Conservation (phyloP, 2,113 vertebrate genomes). For the Cololabis saira region DNA sequence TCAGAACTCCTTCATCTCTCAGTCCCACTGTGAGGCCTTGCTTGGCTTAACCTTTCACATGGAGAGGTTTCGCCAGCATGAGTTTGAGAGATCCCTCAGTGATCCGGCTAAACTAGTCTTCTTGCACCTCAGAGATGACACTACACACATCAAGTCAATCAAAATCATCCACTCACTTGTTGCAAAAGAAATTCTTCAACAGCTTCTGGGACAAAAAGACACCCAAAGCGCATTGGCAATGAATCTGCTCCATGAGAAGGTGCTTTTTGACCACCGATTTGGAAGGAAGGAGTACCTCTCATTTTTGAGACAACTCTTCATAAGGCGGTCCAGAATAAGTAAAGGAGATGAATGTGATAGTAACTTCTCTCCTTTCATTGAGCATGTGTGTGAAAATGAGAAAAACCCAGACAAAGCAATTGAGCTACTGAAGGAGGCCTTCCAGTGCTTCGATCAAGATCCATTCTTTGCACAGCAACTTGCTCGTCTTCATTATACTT, state of each 20-base stretch:
- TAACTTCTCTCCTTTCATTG: constrained; percentile 85
- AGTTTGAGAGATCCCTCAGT: constrained; percentile 76
- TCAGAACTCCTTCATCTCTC: constrained; percentile 84
- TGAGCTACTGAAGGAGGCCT: constrained; percentile 75
- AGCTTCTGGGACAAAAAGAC: constrained; percentile 70
- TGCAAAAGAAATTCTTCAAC: constrained; percentile 85
- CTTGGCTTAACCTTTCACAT: constrained; percentile 51
- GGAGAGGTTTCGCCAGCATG: constrained; percentile 53
- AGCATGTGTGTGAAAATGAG: constrained; percentile 76
- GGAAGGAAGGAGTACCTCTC: constrained; percentile 76
- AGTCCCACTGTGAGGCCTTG: constrained; percentile 87
- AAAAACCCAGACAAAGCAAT: constrained; percentile 75
- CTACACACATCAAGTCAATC: constrained; percentile 77
- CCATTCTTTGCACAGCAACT: constrained; percentile 86
- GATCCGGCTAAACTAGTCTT: constrained; percentile 84
- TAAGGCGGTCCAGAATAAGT: constrained; percentile 79
- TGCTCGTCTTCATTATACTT: constrained; percentile 82
- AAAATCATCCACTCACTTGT: constrained; percentile 86
- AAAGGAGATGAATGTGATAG: constrained; percentile 81
- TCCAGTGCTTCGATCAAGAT: constrained; percentile 78
- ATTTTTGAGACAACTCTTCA: constrained; percentile 83
- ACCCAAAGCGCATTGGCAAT: constrained; percentile 81
- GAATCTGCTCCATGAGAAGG: constrained; percentile 74
- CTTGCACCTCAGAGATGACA: constrained; percentile 82
- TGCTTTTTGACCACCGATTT: constrained; percentile 84